These are phyloP conservation scores for Tenrec ecaudatus DNA, from an alignment of 2,113 vertebrate genomes.

Conservation along the genomic window DNA sequence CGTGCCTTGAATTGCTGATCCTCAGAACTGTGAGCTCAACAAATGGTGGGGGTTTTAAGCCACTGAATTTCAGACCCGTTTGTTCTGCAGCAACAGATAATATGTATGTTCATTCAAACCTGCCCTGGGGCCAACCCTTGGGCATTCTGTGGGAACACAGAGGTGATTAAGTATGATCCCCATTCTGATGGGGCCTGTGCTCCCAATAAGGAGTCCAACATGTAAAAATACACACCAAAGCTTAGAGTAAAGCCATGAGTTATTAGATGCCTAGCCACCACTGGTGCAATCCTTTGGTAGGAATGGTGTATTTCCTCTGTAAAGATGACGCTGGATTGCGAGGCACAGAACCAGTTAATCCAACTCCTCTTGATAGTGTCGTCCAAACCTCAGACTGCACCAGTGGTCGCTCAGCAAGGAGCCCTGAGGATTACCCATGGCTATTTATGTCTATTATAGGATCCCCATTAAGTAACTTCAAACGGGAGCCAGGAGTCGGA, in stretches of 20 bases:
- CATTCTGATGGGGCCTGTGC: neutral
- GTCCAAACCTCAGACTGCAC: slow-evolving; percentile 66
- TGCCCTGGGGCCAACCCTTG: neutral
- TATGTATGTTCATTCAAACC: slow-evolving; percentile 14
- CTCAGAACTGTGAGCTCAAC: neutral
- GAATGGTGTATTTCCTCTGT: slow-evolving; percentile 9
- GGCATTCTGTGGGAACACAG: neutral
- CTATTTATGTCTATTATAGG: slow-evolving; percentile 70
- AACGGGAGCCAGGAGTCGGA: slow-evolving; percentile 36
- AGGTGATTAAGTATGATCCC: neutral
- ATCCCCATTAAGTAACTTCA: slow-evolving; percentile 44
- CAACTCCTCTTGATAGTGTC: slow-evolving; percentile 42
- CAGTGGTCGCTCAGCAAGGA: slow-evolving; percentile 60
- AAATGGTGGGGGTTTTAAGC: slow-evolving; percentile 20
- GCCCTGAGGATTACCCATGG: slow-evolving; percentile 47
- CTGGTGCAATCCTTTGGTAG: slow-evolving; percentile 9
- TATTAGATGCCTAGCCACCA: neutral
- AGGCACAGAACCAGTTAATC: neutral
- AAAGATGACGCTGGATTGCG: slow-evolving; percentile 41
- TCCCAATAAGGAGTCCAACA: slow-evolving; percentile 1
- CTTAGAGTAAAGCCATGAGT: neutral
- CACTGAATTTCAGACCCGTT: neutral
- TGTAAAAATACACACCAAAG: neutral
- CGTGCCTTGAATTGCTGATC: neutral
- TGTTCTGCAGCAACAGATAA: neutral